Conservation (phyloP, 2,888 invertebrate species). For the Drosophila hamatofila region DNA sequence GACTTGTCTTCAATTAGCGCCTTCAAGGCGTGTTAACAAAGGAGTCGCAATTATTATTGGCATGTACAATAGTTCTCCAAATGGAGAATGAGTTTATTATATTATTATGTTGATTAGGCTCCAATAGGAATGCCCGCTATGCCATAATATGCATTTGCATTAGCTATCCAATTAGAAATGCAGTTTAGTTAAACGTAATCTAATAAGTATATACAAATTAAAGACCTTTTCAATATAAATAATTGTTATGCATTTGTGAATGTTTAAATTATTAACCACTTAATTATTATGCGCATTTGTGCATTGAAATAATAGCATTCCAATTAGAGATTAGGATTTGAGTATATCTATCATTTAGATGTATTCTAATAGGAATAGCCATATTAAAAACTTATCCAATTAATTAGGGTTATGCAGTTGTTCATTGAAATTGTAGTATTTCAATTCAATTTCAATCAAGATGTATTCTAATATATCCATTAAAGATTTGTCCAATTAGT, state of each 20-base stretch:
- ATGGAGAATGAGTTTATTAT: not conserved
- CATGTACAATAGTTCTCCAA: not conserved
- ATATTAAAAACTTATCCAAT: not conserved
- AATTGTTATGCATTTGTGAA: too few species aligned
- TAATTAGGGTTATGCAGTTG: not conserved
- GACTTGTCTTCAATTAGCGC: constrained; percentile 36
- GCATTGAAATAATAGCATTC: not conserved
- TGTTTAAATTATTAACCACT: not conserved
- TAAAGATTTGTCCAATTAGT: not conserved
- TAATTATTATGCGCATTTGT: not conserved
- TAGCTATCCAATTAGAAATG: not conserved
- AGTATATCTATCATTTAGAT: not conserved
- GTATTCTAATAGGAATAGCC: not conserved
- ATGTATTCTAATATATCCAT: not conserved
- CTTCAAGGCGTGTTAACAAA: constrained; percentile 28
- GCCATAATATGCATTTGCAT: not conserved
- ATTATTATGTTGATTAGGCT: not conserved
- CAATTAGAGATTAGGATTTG: not conserved
- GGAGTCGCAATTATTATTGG: not conserved
- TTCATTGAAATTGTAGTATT: not conserved
- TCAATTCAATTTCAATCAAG: not conserved
- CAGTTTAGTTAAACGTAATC: not conserved
- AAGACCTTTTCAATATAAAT: too few species aligned
- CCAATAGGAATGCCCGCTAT: not conserved
- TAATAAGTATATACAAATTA: not conserved